Conservation (phyloP, 2,113 vertebrate species). For the Lophura nycthemera region DNA sequence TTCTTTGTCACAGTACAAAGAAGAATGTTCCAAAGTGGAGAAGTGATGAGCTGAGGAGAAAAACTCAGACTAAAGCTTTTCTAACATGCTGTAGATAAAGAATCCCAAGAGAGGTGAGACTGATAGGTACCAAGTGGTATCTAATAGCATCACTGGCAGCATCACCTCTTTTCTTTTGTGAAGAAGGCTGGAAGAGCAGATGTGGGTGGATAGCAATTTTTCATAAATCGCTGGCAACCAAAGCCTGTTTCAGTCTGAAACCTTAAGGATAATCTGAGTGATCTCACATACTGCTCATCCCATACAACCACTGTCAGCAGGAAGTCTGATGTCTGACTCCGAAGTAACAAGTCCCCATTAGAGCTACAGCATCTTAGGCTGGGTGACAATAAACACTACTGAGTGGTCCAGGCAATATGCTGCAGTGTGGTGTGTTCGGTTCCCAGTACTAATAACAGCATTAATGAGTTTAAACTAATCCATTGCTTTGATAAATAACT, state of each 20-base stretch:
- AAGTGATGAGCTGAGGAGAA: neutral
- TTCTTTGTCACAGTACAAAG: neutral
- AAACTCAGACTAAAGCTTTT: neutral
- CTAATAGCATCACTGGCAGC: neutral
- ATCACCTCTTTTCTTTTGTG: neutral
- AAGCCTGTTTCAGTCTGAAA: neutral
- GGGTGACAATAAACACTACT: neutral
- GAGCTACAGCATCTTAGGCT: neutral
- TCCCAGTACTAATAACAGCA: neutral
- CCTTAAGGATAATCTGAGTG: neutral
- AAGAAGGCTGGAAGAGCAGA: neutral
- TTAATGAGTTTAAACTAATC: neutral
- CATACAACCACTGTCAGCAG: neutral
- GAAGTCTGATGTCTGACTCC: neutral
- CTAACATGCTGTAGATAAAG: neutral
- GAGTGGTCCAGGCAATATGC: neutral
- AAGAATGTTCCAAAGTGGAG: neutral
- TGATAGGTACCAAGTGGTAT: too few species aligned
- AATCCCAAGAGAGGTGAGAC: neutral
- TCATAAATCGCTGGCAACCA: neutral
- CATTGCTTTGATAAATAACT: conserved; percentile 1
- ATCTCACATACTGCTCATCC: neutral
- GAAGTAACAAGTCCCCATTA: neutral
- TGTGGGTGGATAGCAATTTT: neutral
- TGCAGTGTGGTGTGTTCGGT: neutral